Evolutionary conservation across 2,888 invertebrate genomes (phyloP), one percentile per base, ranked within the genome.

Genomic region (Agrilus cyanescens): DNA sequence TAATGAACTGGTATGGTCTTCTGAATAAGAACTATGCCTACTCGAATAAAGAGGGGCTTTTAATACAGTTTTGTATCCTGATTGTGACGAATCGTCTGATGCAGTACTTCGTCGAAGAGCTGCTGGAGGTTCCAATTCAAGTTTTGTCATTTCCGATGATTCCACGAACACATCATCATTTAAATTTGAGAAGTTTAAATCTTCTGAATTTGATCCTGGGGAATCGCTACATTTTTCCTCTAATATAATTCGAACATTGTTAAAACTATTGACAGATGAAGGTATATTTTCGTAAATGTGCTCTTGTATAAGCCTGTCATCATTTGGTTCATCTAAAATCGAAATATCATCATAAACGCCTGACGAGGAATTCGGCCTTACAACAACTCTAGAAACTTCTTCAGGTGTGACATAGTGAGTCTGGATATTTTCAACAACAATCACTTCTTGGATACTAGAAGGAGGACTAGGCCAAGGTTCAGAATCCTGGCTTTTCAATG

Each of bases 391-490:
- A 47, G 78, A 80, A 0, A 85, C 81, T 64, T 80, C 84, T 66
- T 87, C 85, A 57, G 83, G 82, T 31, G 81, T 78, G 68, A 85
- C 78, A 54, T 83, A 87, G 58, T 82, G 87, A 14, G 85, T 85
- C 61, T 86, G 83, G 4, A 85, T 78, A 62, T 81, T 83, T 55
- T 83, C 85, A 14, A 84, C 75, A 7, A 85, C 73, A 1, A 81
- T 80, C 4, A 78, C 77, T 56, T 82, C 84, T 43, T 80, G 70
- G 14, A 81, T 70, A 20, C 75, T 75, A 0, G 83, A 81, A 7
- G 86, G 85, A 1, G 86, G 82, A 33, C 86, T 84, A 1, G 86
- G 85, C 84, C 86, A 85, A 52, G 83, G 82, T 51, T 85, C 82
- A 6, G 82, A 82, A 50, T 82, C 81, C 60, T 83, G 82, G 10